Evolutionary conservation across 2,113 vertebrate species (phyloP).

Genomic region (Sitta europaea): DNA sequence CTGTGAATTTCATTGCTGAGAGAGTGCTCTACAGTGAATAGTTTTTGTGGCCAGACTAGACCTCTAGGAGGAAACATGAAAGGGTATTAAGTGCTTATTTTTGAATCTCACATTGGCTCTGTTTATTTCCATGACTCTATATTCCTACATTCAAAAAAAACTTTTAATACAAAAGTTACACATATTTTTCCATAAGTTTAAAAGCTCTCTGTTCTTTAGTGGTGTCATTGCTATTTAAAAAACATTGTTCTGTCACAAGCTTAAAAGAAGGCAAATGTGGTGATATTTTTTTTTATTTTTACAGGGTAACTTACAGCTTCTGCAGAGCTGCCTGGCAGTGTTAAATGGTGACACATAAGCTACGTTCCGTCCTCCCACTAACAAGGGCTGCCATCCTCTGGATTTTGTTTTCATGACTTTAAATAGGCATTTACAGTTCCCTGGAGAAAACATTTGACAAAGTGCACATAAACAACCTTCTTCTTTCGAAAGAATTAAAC

Average conservation of each 20-base stretch:
- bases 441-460: constrained; percentile 66
- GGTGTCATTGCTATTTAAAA: background rate
- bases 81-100: background rate
- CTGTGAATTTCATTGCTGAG: background rate
- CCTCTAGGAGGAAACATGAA: background rate
- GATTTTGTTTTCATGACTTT: constrained; percentile 72
- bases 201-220: background rate
- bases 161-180: background rate
- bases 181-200: background rate
- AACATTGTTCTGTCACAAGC: background rate
- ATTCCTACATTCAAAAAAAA: background rate
- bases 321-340: constrained; percentile 94
- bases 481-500: constrained; percentile 53
- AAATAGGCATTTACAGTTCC: constrained; percentile 67
- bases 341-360: constrained; percentile 93
- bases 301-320: constrained; percentile 93
- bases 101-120: background rate
- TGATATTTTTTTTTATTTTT: constrained; percentile 41
- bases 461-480: constrained; percentile 69
- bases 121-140: background rate
- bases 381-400: constrained; percentile 82
- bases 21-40: background rate
- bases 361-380: constrained; percentile 55
- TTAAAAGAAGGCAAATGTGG: background rate
- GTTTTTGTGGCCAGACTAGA: background rate